Conservation (phyloP, 2,113 vertebrate species). For the Anser brachyrhynchus region DNA sequence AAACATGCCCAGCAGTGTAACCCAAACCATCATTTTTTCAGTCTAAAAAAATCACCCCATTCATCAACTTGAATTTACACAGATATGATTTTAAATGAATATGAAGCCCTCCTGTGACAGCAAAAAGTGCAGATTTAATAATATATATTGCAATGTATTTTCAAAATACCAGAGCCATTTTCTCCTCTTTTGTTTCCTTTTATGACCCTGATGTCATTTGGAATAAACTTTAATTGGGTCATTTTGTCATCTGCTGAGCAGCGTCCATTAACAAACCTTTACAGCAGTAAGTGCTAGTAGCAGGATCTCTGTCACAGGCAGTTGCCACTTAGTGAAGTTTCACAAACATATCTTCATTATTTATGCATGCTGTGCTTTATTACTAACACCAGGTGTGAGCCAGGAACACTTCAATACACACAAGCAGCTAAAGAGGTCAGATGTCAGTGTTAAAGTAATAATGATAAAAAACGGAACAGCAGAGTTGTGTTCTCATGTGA, state of each 20-base stretch:
- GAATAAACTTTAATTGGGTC: constrained; percentile 62
- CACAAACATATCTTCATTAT: constrained; percentile 69
- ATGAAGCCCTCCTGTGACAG: neutral
- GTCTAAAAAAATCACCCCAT: neutral
- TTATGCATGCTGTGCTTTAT: constrained; percentile 74
- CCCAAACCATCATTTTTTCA: neutral
- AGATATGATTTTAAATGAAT: neutral
- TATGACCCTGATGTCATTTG: constrained; percentile 49
- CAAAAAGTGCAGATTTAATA: neutral
- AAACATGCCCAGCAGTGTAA: neutral
- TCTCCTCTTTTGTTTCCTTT: constrained; percentile 60
- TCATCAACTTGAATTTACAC: neutral
- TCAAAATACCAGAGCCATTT: constrained; percentile 12
- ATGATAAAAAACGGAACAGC: constrained; percentile 44
- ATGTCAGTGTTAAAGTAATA: constrained; percentile 48
- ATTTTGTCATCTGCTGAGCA: constrained; percentile 51
- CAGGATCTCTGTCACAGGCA: constrained; percentile 69
- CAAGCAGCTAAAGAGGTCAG: constrained; percentile 58
- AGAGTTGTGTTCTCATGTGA: constrained; percentile 45
- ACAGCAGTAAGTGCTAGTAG: constrained; percentile 18
- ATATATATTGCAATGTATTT: constrained; percentile 10
- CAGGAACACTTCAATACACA: constrained; percentile 48
- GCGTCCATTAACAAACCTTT: constrained; percentile 52
- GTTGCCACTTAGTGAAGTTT: constrained; percentile 76
- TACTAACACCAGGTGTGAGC: constrained; percentile 64